Percentiles rank a stretch among this genome's conserved stretches.
These are phyloP conservation scores for Ellobium chinense DNA, from an alignment of 2,888 invertebrate genomes.

Conservation along the genomic window DNA sequence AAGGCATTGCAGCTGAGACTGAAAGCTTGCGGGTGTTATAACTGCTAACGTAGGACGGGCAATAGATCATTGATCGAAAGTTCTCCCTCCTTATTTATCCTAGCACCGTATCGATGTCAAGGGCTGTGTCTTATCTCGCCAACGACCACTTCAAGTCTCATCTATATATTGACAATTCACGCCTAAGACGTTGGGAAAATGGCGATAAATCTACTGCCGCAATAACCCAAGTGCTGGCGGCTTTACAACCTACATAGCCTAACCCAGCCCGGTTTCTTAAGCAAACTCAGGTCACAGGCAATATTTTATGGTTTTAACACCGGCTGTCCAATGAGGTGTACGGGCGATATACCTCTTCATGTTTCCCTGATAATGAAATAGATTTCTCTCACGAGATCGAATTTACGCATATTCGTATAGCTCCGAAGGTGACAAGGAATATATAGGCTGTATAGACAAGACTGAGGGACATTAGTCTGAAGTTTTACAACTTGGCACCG, in stretches of 20 bases:
- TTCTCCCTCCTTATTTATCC: background rate
- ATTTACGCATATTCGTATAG: too few species aligned
- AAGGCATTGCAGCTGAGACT: background rate
- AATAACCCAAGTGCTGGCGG: background rate
- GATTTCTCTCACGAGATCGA: too few species aligned
- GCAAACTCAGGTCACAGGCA: background rate
- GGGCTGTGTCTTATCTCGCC: constrained; percentile 16
- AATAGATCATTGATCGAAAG: background rate
- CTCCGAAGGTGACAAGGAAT: too few species aligned
- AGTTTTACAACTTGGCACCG: too few species aligned
- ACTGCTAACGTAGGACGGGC: background rate
- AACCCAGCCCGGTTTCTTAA: background rate
- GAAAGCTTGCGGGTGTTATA: background rate
- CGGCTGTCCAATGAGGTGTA: background rate
- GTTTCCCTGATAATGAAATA: too few species aligned
- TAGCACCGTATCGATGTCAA: constrained; percentile 19
- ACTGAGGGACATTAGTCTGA: too few species aligned
- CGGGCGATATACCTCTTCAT: too few species aligned
- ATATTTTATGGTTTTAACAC: background rate
- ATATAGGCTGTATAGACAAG: too few species aligned
- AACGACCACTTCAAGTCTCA: background rate
- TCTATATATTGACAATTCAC: constrained; percentile 26
- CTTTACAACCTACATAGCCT: background rate
- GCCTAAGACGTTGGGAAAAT: background rate
- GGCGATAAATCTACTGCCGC: constrained; percentile 12